Percentiles rank a stretch among this genome's conserved stretches.
These are phyloP conservation scores for Horisme vitalbata DNA, from an alignment of 2,888 invertebrate species.

Conservation along the genomic window DNA sequence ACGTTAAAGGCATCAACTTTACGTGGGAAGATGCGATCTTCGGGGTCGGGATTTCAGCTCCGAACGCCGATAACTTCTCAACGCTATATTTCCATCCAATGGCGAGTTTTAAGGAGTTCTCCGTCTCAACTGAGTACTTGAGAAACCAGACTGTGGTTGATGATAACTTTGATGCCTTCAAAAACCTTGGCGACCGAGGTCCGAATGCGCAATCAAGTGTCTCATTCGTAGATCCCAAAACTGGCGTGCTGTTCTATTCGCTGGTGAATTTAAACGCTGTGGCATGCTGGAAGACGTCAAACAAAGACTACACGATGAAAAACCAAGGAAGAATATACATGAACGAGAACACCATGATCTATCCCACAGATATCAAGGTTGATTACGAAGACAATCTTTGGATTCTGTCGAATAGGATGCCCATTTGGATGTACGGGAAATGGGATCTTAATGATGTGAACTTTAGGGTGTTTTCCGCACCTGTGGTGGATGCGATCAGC, in stretches of 20 bases:
- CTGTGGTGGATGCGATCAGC: conserved; percentile 86
- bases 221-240: conserved; percentile 87
- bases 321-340: conserved; percentile 88
- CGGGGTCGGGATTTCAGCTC: conserved; percentile 87
- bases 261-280: conserved; percentile 89
- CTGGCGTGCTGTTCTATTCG: conserved; percentile 89
- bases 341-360: conserved; percentile 88
- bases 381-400: conserved; percentile 87
- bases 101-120: conserved; percentile 89
- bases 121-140: conserved; percentile 87
- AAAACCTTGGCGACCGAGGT: conserved; percentile 86
- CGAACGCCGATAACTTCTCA: conserved; percentile 85
- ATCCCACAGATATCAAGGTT: conserved; percentile 90
- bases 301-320: conserved; percentile 85
- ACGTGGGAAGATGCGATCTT: conserved; percentile 91
- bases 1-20: conserved; percentile 86
- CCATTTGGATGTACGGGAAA: conserved; percentile 86
- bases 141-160: conserved; percentile 82
- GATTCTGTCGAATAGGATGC: conserved; percentile 89
- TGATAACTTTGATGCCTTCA: conserved; percentile 85
- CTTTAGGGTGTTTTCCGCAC: conserved; percentile 87
- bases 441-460: conserved; percentile 85
- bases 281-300: conserved; percentile 90
- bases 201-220: conserved; percentile 88
- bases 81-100: conserved; percentile 91